These are phyloP conservation scores for Falco cherrug DNA, from an alignment of 2,797 vertebrate species.

Conservation along the genomic window DNA sequence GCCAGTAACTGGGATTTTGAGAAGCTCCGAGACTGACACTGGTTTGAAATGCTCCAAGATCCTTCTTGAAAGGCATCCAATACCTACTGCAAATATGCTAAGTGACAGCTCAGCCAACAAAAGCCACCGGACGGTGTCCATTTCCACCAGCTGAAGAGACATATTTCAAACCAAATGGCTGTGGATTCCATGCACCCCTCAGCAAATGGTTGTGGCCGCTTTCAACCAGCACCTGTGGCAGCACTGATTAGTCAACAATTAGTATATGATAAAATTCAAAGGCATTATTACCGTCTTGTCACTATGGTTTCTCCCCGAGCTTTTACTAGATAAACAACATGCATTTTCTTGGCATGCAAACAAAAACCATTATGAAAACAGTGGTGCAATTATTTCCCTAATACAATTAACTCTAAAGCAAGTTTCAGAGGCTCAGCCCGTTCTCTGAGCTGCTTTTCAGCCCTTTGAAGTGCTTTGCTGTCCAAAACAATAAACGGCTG, in stretches of 20 bases:
- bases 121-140: fast-evolving
- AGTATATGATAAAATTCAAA: neutral
- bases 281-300: neutral
- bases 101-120: neutral
- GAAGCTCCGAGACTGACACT: neutral
- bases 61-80: neutral
- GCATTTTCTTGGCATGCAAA: neutral
- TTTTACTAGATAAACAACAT: neutral
- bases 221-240: neutral
- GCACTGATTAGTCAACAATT: neutral
- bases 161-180: neutral
- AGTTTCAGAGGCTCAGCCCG: neutral
- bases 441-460: neutral
- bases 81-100: neutral
- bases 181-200: neutral
- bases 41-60: neutral
- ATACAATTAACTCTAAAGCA: neutral
- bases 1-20: neutral
- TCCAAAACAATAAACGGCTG: neutral
- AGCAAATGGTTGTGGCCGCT: neutral
- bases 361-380: neutral
- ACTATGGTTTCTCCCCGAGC: neutral
- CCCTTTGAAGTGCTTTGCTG: neutral
- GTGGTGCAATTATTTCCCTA: neutral
- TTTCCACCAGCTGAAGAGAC: neutral